phyloP scores from a whole-genome alignment of 2,888 invertebrate genomes.

The Hirtodrosophila confusa region DNA sequence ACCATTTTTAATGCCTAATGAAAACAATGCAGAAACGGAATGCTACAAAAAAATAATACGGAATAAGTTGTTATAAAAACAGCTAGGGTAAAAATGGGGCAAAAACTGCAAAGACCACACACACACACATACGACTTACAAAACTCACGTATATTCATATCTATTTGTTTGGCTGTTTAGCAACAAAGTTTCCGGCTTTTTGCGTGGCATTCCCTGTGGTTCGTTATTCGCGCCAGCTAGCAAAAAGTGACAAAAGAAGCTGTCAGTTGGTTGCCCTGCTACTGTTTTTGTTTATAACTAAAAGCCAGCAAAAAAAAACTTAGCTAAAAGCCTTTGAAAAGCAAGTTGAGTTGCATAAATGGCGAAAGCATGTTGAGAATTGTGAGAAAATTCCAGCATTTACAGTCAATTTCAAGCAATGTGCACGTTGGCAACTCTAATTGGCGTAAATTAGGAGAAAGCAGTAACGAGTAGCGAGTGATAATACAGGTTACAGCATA shows the following conservation, averaged over 20 bases:
- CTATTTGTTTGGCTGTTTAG: constrained; percentile 73
- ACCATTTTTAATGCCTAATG: constrained; percentile 72
- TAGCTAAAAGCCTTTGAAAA: constrained; percentile 46
- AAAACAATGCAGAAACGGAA: constrained; percentile 60
- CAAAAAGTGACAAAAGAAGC: constrained; percentile 69
- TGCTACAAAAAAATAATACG: constrained; percentile 6
- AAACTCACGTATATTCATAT: constrained; percentile 55
- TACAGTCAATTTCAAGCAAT: constrained; percentile 20
- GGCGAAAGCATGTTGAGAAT: constrained; percentile 53
- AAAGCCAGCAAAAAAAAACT: constrained; percentile 14
- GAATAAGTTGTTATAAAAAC: constrained; percentile 25
- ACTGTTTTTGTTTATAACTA: constrained; percentile 41
- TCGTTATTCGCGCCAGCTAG: constrained; percentile 40
- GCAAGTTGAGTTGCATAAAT: constrained; percentile 48
- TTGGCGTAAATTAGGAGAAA: constrained; percentile 14
- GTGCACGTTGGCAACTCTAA: constrained; percentile 32
- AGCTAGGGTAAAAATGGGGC: constrained; percentile 20
- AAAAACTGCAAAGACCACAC: constrained; percentile 37
- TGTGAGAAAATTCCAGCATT: constrained; percentile 21
- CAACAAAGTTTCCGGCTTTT: constrained; percentile 63
- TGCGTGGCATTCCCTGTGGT: constrained; percentile 51
- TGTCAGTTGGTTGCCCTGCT: constrained; percentile 54
- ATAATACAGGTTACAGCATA: too few species aligned
- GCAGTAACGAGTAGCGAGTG: neutral
- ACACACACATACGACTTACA: neutral